These are phyloP conservation scores for Holacanthus passer DNA, from an alignment of 2,113 vertebrate genomes.

Conservation along the genomic window DNA sequence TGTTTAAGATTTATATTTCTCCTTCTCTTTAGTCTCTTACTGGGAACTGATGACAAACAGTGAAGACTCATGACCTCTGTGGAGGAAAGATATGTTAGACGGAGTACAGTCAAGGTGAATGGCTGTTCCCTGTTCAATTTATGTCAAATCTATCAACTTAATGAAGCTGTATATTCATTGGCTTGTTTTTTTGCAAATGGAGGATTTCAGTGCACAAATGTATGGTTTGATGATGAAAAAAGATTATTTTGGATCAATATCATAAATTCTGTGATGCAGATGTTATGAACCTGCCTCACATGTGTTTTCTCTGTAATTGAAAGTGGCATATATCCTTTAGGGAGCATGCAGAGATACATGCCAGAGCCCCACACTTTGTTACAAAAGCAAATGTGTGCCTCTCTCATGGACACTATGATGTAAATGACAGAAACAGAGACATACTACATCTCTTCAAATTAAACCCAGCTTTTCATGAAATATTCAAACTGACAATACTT, in stretches of 20 bases:
- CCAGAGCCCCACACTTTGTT: neutral
- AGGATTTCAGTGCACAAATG: constrained; percentile 14
- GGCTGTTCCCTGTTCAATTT: constrained; percentile 17
- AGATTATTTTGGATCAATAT: constrained; percentile 5
- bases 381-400: neutral
- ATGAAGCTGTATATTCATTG: constrained; percentile 33
- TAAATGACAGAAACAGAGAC: constrained; percentile 40
- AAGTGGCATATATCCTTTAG: neutral
- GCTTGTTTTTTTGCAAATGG: neutral
- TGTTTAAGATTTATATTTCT: constrained; percentile 60
- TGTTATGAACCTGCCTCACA: neutral
- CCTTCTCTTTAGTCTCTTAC: constrained; percentile 16
- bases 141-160: constrained; percentile 39
- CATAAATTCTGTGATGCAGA: neutral
- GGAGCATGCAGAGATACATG: constrained; percentile 3
- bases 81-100: constrained; percentile 1
- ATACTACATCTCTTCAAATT: constrained; percentile 34
- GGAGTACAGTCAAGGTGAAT: constrained; percentile 56
- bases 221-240: neutral
- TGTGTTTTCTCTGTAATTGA: constrained; percentile 13
- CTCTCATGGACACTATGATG: neutral
- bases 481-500: constrained; percentile 61
- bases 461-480: constrained; percentile 57
- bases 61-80: constrained; percentile 25
- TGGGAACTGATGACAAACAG: constrained; percentile 45